Conservation (phyloP, 2,888 invertebrate species). For the Epistrophella euchroma region DNA sequence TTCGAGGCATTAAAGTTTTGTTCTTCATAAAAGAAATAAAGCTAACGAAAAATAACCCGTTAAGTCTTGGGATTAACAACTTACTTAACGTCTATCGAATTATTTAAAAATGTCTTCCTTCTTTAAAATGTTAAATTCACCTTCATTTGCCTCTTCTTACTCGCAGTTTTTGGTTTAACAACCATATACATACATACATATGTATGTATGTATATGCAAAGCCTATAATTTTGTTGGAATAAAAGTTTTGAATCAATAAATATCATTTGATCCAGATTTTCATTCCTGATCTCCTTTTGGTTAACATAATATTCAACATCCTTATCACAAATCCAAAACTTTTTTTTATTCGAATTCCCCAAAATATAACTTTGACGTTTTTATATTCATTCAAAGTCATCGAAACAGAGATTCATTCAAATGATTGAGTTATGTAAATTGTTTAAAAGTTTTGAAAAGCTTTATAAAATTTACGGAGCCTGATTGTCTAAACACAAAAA, state of each 20-base stretch:
- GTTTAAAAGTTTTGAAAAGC: constrained; percentile 2
- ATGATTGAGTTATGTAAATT: constrained; percentile 36
- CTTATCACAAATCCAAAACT: constrained; percentile 7
- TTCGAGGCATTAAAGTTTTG: too few relatives aligned
- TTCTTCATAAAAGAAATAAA: too few relatives aligned
- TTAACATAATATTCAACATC: constrained; percentile 18
- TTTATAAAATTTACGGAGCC: neutral
- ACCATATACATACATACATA: too few relatives aligned
- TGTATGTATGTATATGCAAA: neutral
- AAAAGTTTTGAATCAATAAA: neutral
- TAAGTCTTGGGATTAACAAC: too few relatives aligned
- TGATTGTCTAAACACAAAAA: constrained; percentile 1
- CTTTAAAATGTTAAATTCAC: neutral
- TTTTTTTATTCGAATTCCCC: neutral
- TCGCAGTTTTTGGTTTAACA: neutral
- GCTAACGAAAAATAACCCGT: too few relatives aligned
- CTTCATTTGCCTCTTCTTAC: neutral
- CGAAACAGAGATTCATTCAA: constrained; percentile 17
- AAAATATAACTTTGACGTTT: constrained; percentile 11
- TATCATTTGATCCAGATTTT: constrained; percentile 14
- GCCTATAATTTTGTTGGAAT: neutral
- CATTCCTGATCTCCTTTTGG: neutral
- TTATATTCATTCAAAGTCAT: neutral
- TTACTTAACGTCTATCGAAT: too few relatives aligned
- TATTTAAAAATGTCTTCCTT: neutral